Base-by-base conservation (phyloP, 2,113 vertebrate species). In the Otus sunia region DNA sequence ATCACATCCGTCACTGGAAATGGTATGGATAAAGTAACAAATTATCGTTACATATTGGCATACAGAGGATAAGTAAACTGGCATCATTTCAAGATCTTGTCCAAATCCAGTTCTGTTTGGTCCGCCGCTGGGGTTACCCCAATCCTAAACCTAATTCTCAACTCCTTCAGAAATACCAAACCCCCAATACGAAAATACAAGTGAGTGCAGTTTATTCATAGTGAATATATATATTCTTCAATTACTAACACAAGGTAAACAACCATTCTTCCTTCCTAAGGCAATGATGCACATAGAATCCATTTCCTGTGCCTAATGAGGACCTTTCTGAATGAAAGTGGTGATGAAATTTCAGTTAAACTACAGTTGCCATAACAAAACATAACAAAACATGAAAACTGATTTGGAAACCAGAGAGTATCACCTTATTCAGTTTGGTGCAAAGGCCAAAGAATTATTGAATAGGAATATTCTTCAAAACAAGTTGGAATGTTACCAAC, bases 271-370 rank as follows among this genome's bases (percentile, higher is more conserved):
- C 22, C 15, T 56, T 78, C 39, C 45, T 52, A 84, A 60, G 30
- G 34, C 36, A 81, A 66, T 0, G 1, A 87, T 11, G 2, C 23
- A 62, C 1, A 9, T 5, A 52, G n/a, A 68, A 32, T 41, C 15
- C 3, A 71, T 29, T 56, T 68, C 39, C 58, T 56, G 4, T 36
- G 41, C 27, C 58, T 76, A 72, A 41, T 6, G 16, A 91, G 18
- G 47, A 37, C 5, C 19, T 72, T 67, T 75, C 15, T 17, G 50
- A 72, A 89, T 13, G 4, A 62, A 91, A 93, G 64, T 1, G 0
- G 32, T 47, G 17, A 68, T 3, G 20, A 67, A 88, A 59, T 37
- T 75, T 95, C 22, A 45, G 45, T 68, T 53, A 27, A 77, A 30
- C 5, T 25, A 26, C 21, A 69, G 26, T 12, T 68, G 25, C 18